Evolutionary conservation across 2,797 vertebrate genomes (phyloP).

Genomic region (Silurus aristotelis): DNA sequence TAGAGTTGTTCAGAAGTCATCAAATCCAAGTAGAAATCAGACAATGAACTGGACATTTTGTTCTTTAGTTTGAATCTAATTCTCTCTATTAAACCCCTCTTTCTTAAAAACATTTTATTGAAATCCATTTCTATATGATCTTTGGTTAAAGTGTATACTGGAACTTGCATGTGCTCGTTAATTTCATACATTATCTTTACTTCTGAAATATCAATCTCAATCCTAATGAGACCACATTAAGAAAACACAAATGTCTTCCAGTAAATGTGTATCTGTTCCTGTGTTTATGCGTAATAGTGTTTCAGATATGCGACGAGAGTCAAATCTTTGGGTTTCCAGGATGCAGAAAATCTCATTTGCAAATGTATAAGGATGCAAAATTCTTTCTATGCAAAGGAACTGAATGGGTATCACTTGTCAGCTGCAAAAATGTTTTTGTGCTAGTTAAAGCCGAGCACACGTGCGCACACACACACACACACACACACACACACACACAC

Average conservation of each 20-base stretch:
- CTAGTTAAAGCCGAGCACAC: background rate
- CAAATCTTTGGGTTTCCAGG: background rate
- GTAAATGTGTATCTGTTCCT: background rate
- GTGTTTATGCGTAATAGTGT: background rate
- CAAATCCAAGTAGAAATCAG: background rate
- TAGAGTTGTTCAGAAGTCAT: background rate
- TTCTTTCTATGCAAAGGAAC: slow-evolving; percentile 27
- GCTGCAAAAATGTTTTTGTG: slow-evolving; percentile 10
- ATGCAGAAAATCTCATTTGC: background rate
- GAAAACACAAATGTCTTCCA: background rate
- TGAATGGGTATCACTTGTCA: background rate
- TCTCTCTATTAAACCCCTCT: background rate
- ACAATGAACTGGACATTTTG: background rate
- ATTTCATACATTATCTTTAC: background rate
- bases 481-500: background rate
- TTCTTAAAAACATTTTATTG: background rate
- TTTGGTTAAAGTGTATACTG: background rate
- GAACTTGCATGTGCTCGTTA: background rate
- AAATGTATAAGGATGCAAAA: slow-evolving; percentile 24
- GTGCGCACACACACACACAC: background rate
- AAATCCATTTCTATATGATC: background rate
- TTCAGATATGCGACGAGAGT: no score
- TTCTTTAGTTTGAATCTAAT: background rate
- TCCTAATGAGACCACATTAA: background rate
- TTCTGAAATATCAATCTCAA: background rate